Percentiles rank a stretch among this genome's conserved stretches.
phyloP scores from a whole-genome alignment of 2,113 vertebrate genomes.

The Pelvicachromis taeniatus region DNA sequence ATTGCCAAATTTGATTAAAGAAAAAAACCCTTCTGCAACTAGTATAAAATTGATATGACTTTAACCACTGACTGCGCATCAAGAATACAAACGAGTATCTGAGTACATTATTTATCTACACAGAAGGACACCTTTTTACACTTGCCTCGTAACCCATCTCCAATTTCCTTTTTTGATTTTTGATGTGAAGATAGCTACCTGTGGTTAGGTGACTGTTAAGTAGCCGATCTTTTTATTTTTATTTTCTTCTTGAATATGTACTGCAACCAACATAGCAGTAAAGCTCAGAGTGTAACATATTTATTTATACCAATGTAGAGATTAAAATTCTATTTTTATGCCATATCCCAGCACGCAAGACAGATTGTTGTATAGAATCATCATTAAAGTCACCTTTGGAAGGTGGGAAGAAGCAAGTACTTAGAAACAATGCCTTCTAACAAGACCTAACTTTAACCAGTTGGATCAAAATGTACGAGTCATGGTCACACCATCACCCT shows the following conservation, averaged over 20 bases:
- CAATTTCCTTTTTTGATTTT: slow-evolving; percentile 47
- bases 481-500: background rate
- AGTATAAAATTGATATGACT: slow-evolving; percentile 58
- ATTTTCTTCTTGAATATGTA: background rate
- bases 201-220: slow-evolving; percentile 55
- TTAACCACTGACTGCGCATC: slow-evolving; percentile 34
- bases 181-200: slow-evolving; percentile 37
- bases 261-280: background rate
- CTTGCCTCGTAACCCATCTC: slow-evolving; percentile 50
- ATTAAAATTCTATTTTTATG: background rate
- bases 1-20: slow-evolving; percentile 35
- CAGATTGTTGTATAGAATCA: background rate
- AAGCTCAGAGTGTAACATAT: background rate
- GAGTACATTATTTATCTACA: slow-evolving; percentile 69
- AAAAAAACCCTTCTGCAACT: slow-evolving; percentile 47
- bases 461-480: background rate
- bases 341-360: background rate
- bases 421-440: background rate
- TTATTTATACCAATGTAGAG: background rate
- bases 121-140: slow-evolving; percentile 41
- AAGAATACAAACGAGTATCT: slow-evolving; percentile 30
- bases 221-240: background rate
- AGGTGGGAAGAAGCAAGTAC: background rate
- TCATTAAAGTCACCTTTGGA: background rate
- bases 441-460: background rate